Evolutionary conservation across 92 coral and sea anemone species (phyloP), one percentile per base, ranked within the genome.

Genomic region (Palythoa grandis): DNA sequence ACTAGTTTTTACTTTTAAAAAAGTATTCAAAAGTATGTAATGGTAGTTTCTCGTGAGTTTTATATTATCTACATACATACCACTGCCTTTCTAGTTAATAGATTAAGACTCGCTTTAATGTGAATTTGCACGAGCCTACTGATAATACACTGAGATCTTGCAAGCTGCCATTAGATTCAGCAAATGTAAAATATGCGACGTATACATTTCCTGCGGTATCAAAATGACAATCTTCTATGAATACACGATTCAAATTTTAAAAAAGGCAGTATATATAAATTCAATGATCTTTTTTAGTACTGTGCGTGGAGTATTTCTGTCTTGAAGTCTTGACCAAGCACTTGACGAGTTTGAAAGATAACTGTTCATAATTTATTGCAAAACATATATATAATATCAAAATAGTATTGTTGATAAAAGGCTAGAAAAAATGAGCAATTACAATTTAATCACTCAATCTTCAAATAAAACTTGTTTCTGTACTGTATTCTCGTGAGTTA

Each of bases 341-440:
- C 71, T 78, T 20, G 69, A 17, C 72, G 16, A 43, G 25, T 80
- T 23, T 78, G 85, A 80, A 35, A 1, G 47, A 80, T 22, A 24
- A 65, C 15, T 48, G 0, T 48, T 60, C 22, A 6, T 48, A 14
- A 24, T 15, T 37, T 54, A 53, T 39, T 24, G 8, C 17, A 37
- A 43, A 37, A 29, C 35, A 29, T 23, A 8, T 13, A 8, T 24
- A 50, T 14, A 1, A 8, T n/a, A 20, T 8, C 48, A n/a, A 7
- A 78, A 37, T 35, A 60, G 7, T 8, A 13, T 43, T 20, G 2
- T 52, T 76, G 35, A 9, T 35, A 16, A 19, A 58, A 5, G 53
- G 1, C 1, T 22, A 17, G 35, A 16, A 35, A 15, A 61, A 66
- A 22, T 16, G 13, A 5, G 57, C 9, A 7, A 79, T 16, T 61